Percentiles rank a stretch among this genome's conserved stretches.
Evolutionary conservation across 2,797 vertebrate species (phyloP).

Genomic region (Nasua narica): DNA sequence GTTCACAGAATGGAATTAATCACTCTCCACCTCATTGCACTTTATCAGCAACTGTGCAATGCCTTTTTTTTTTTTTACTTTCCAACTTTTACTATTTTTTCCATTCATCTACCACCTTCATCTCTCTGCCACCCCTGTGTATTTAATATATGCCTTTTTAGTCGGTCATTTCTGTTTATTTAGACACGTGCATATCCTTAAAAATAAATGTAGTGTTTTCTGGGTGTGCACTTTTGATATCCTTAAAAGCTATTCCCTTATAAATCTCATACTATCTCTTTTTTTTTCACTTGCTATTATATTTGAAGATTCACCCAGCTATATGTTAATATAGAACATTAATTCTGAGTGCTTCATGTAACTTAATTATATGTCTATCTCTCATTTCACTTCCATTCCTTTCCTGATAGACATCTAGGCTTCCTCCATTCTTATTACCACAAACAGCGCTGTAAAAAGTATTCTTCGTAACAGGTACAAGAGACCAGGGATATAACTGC

Average conservation of each 20-base stretch:
- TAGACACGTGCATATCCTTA: background rate
- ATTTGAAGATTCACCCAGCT: background rate
- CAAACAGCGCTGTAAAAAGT: background rate
- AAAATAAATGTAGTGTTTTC: background rate
- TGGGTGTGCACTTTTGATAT: background rate
- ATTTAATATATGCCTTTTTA: background rate
- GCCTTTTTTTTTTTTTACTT: background rate
- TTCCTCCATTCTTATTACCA: background rate
- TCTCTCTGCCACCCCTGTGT: background rate
- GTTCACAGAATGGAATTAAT: background rate
- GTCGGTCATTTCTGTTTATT: background rate
- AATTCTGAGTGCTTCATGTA: background rate
- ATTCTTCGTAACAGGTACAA: background rate
- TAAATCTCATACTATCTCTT: background rate
- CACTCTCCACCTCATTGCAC: background rate
- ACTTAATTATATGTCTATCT: background rate
- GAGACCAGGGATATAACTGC: background rate
- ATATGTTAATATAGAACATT: background rate
- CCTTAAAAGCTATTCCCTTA: background rate
- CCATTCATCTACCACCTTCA: background rate
- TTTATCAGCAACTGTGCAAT: background rate
- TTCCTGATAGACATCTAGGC: background rate
- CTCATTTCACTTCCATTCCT: background rate
- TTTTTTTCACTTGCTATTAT: background rate
- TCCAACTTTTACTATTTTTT: background rate